Percentiles rank a stretch among this genome's conserved stretches.
Conservation (phyloP, 2,113 vertebrate genomes). For the Dunckerocampus dactyliophorus region DNA sequence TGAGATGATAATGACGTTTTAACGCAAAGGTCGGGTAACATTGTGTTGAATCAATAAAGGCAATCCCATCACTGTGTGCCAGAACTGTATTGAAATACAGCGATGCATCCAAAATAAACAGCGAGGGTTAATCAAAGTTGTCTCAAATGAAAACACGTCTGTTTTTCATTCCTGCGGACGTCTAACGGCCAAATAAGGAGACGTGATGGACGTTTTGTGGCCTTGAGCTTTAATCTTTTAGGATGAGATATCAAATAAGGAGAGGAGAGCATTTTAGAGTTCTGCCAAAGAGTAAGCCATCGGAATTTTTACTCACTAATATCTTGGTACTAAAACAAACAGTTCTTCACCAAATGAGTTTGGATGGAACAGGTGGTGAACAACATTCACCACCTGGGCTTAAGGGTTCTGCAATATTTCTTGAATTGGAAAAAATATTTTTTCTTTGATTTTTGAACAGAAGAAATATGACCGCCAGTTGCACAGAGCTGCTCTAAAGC, state of each 20-base stretch:
- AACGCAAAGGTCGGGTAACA: too few relatives aligned
- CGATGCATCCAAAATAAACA: slow-evolving; percentile 24
- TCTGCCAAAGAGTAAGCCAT: not conserved
- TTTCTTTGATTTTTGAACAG: too few relatives aligned
- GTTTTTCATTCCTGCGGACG: not conserved
- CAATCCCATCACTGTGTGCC: too few relatives aligned
- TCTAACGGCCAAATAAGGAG: slow-evolving; percentile 4
- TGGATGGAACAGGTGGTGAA: not conserved
- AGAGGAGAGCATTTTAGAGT: not conserved
- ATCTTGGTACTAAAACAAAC: not conserved
- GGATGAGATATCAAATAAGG: slow-evolving; percentile 4
- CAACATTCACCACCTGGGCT: too few relatives aligned
- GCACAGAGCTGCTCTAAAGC: not conserved
- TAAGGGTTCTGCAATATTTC: too few relatives aligned
- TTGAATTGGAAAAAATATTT: too few relatives aligned
- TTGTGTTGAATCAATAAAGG: too few relatives aligned
- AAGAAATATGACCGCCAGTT: too few relatives aligned
- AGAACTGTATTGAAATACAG: too few relatives aligned
- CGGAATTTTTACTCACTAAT: not conserved
- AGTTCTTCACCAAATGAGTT: not conserved
- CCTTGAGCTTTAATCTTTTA: slow-evolving; percentile 1
- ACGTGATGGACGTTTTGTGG: not conserved
- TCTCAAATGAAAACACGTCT: not conserved
- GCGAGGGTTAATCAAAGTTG: slow-evolving; percentile 1
- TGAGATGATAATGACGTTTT: too few relatives aligned